Percentiles rank a stretch among this genome's conserved stretches.
Conservation (phyloP, 2,797 vertebrate species). For the Chromis chromis region DNA sequence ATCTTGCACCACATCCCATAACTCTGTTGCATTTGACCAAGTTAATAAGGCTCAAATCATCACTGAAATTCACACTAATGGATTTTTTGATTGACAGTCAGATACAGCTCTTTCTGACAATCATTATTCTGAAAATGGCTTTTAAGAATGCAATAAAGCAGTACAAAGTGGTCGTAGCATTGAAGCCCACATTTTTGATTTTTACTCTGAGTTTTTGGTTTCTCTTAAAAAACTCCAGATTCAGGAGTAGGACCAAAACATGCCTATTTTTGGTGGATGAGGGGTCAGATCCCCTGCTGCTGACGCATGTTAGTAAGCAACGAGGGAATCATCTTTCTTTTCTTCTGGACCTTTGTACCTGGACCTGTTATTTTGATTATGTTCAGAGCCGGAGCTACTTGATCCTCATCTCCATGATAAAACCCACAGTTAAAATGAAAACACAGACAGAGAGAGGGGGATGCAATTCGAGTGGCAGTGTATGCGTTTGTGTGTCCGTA, state of each 20-base stretch:
- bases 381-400: conserved; percentile 39
- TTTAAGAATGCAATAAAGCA: background rate
- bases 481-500: conserved; percentile 37
- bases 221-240: no score
- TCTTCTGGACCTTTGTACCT: conserved; percentile 15
- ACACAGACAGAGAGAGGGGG: conserved; percentile 44
- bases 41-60: no score
- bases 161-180: background rate
- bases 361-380: conserved; percentile 48
- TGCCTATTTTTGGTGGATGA: background rate
- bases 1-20: no score
- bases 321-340: conserved; percentile 2
- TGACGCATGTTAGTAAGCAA: background rate
- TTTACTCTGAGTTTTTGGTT: background rate
- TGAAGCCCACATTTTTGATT: background rate
- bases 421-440: conserved; percentile 60
- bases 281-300: background rate
- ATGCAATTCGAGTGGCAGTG: conserved; percentile 39
- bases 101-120: no score
- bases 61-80: no score
- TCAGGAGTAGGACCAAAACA: background rate
- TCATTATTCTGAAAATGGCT: background rate
- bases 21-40: no score
- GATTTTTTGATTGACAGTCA: no score
- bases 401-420: conserved; percentile 46